Percentiles rank a stretch among this genome's conserved stretches.
Conservation (phyloP, 1,140 invertebrate genomes). For the Papilio glaucus region DNA sequence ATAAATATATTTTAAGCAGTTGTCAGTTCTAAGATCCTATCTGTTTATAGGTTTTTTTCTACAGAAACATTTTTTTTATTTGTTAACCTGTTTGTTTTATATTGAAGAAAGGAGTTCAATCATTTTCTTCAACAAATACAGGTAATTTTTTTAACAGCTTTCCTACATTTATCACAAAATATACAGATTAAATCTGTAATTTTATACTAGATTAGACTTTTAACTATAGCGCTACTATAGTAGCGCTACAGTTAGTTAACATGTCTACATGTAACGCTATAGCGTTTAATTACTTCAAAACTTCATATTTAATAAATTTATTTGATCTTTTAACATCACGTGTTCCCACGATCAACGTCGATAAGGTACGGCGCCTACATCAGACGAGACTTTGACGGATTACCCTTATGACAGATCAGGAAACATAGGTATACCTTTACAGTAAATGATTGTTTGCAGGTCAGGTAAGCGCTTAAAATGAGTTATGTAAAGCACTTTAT, state of each 20-base stretch:
- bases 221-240: no score
- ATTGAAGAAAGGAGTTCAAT: neutral
- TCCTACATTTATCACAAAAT: neutral
- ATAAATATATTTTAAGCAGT: slow-evolving; percentile 66
- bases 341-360: slow-evolving; percentile 60
- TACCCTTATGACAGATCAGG: slow-evolving; percentile 54
- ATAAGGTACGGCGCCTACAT: slow-evolving; percentile 40
- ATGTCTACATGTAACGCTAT: no score
- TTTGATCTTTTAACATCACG: slow-evolving; percentile 22
- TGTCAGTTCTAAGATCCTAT: slow-evolving; percentile 53
- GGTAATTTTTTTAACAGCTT: neutral
- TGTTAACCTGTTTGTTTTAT: neutral
- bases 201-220: neutral
- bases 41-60: slow-evolving; percentile 39
- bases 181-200: no score
- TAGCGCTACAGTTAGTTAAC: no score
- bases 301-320: neutral
- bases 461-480: slow-evolving; percentile 41
- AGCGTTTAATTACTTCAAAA: no score
- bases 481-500: slow-evolving; percentile 26
- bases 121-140: neutral
- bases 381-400: slow-evolving; percentile 55
- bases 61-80: neutral
- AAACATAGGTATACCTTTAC: slow-evolving; percentile 46
- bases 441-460: slow-evolving; percentile 39